Percentiles rank a stretch among this genome's conserved stretches.
Evolutionary conservation across 2,797 vertebrate genomes (phyloP).

Genomic region (Podarcis lilfordi): DNA sequence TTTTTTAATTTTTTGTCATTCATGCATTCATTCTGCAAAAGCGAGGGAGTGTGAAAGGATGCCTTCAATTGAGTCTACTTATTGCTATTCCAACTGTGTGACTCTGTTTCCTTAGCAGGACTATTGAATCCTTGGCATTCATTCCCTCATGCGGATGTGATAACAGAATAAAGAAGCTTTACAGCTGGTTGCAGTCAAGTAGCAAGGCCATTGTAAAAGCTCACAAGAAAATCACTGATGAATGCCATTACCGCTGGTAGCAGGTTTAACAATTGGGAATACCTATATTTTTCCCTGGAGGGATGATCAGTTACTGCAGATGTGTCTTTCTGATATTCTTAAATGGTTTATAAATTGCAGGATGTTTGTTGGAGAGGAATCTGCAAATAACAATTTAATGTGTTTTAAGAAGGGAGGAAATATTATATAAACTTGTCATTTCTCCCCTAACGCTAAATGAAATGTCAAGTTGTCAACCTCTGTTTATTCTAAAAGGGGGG

Average conservation of each 20-base stretch:
- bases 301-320: constrained; percentile 38
- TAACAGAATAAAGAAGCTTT: constrained; percentile 75
- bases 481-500: neutral
- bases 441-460: neutral
- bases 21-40: constrained; percentile 36
- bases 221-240: constrained; percentile 67
- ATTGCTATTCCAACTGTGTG: constrained; percentile 65
- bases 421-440: neutral
- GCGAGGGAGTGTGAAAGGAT: constrained; percentile 36
- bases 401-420: neutral
- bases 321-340: constrained; percentile 4
- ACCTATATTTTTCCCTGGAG: constrained; percentile 41
- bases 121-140: constrained; percentile 70
- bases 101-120: constrained; percentile 56
- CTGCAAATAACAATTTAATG: neutral
- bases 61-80: constrained; percentile 50
- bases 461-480: neutral
- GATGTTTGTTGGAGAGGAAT: neutral
- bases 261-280: constrained; percentile 59
- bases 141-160: constrained; percentile 67
- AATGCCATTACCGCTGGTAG: constrained; percentile 64
- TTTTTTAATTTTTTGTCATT: constrained; percentile 47
- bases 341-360: constrained; percentile 38
- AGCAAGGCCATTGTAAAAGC: constrained; percentile 64
- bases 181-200: constrained; percentile 77